Conservation (phyloP, 2,797 vertebrate genomes). For the Ctenopoma multispine region DNA sequence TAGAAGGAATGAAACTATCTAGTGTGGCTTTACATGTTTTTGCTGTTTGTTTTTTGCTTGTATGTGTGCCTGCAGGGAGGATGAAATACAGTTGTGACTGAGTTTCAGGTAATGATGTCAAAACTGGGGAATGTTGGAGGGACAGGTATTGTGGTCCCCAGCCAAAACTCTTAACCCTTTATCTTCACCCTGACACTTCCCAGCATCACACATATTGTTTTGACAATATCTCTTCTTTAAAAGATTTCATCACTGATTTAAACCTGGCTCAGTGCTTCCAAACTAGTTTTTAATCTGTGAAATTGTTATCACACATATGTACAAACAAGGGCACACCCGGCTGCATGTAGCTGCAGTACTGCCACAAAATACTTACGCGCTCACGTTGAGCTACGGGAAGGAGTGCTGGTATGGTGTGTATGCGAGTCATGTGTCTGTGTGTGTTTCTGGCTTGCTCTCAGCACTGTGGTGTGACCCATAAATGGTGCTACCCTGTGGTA, state of each 20-base stretch:
- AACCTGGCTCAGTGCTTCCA: not conserved
- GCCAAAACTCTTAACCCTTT: constrained; percentile 40
- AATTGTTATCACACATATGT: constrained; percentile 32
- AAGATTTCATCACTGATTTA: not conserved
- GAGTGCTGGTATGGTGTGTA: constrained; percentile 32
- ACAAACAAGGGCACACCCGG: constrained; percentile 40
- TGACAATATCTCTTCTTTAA: not conserved
- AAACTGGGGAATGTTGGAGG: constrained; percentile 71
- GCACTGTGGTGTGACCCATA: constrained; percentile 34
- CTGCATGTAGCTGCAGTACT: constrained; percentile 39
- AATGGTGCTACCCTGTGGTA: constrained; percentile 43
- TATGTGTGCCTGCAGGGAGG: constrained; percentile 23
- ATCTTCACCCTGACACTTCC: constrained; percentile 3
- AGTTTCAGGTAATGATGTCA: constrained; percentile 77
- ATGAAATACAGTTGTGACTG: constrained; percentile 48
- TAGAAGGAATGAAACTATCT: constrained; percentile 1
- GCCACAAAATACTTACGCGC: constrained; percentile 9
- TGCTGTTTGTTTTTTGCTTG: constrained; percentile 9
- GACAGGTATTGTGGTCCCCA: constrained; percentile 58
- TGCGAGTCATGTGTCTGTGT: constrained; percentile 17
- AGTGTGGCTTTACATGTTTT: not conserved
- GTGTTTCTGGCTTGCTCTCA: constrained; percentile 37
- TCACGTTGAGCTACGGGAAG: constrained; percentile 28
- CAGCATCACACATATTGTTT: not conserved
- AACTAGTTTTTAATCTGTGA: not conserved